Conservation (phyloP, 2,888 invertebrate species). For the Aleiodes leptofemur region DNA sequence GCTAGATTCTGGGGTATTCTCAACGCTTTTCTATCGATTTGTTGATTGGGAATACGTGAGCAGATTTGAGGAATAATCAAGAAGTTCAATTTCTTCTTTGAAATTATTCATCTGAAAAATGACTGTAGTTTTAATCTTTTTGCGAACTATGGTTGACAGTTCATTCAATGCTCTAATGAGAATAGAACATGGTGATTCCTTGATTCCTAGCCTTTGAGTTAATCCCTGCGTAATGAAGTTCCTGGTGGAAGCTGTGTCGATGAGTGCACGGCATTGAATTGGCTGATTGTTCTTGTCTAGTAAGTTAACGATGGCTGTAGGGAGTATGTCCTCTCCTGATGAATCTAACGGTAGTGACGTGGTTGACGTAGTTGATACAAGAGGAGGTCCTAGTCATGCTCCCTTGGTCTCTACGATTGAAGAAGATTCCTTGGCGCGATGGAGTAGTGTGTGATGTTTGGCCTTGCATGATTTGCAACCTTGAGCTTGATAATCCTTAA, state of each 20-base stretch:
- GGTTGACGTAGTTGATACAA: too few species aligned
- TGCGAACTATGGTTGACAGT: constrained; percentile 31
- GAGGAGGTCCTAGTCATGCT: too few species aligned
- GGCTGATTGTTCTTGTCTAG: too few species aligned
- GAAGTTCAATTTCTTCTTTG: constrained; percentile 43
- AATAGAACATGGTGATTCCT: too few species aligned
- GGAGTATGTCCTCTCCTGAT: too few species aligned
- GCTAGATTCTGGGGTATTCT: constrained; percentile 24
- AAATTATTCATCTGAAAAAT: constrained; percentile 41
- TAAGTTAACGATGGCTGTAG: too few species aligned
- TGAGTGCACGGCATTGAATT: too few species aligned
- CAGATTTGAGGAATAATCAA: constrained; percentile 47
- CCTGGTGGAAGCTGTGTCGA: too few species aligned
- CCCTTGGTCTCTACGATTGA: background rate
- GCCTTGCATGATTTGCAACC: constrained; percentile 6
- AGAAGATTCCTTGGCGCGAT: background rate
- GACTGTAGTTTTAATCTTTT: constrained; percentile 31
- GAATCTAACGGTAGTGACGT: too few species aligned
- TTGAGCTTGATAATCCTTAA: background rate
- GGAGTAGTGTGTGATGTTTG: constrained; percentile 16
- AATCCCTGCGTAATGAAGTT: too few species aligned
- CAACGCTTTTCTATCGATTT: constrained; percentile 10
- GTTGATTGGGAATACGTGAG: constrained; percentile 27
- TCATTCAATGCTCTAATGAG: constrained; percentile 21
- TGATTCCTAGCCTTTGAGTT: too few species aligned